These are phyloP conservation scores for Apoderus coryli DNA, from an alignment of 2,888 invertebrate genomes.

Conservation along the genomic window DNA sequence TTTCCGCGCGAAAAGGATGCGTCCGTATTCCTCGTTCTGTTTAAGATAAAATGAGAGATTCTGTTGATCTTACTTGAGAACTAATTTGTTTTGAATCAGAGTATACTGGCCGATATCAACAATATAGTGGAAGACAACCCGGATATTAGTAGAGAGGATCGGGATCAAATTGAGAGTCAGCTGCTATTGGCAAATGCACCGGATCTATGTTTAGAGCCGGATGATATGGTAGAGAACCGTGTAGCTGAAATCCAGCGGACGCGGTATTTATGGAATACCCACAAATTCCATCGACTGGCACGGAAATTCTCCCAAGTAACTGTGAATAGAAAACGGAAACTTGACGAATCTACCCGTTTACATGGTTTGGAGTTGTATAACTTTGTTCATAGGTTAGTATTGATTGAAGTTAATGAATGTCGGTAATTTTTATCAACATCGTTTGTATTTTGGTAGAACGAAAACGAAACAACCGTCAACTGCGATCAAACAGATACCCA, in stretches of 20 bases:
- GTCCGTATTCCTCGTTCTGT: no score
- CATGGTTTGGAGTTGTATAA: slow-evolving; percentile 27
- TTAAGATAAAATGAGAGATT: no score
- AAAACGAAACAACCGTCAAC: slow-evolving; percentile 23
- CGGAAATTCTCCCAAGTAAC: slow-evolving; percentile 62
- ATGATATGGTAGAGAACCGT: slow-evolving; percentile 63
- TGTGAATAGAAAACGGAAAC: slow-evolving; percentile 75
- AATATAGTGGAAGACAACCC: slow-evolving; percentile 29
- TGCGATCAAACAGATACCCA: slow-evolving; percentile 35
- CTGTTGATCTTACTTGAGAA: no score
- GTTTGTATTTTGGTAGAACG: slow-evolving; percentile 9
- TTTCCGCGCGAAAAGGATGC: no score
- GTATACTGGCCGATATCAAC: slow-evolving; percentile 26
- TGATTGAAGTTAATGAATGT: no score
- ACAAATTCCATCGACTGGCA: slow-evolving; percentile 58
- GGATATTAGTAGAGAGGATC: slow-evolving; percentile 60
- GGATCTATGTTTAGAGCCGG: slow-evolving; percentile 78
- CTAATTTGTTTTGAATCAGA: no score
- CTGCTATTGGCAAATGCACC: slow-evolving; percentile 74
- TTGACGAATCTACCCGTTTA: slow-evolving; percentile 69
- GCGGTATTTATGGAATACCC: slow-evolving; percentile 57
- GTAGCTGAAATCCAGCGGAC: slow-evolving; percentile 64
- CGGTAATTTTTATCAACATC: no score
- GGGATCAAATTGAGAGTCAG: slow-evolving; percentile 67
- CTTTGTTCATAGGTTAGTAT: neutral